Base-by-base conservation (phyloP, 1,140 invertebrate genomes). In the Geopemphigus sp. region DNA sequence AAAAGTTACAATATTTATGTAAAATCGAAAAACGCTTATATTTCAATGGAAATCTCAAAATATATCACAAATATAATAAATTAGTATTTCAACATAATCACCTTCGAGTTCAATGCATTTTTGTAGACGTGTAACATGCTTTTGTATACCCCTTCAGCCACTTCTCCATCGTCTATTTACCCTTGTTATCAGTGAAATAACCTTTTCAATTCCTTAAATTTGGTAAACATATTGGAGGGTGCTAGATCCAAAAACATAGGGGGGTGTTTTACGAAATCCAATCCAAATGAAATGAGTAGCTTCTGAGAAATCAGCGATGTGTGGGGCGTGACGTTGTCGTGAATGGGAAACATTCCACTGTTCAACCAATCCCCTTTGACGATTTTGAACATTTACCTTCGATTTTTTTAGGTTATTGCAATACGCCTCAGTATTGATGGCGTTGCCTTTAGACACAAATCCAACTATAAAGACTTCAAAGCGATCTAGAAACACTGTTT, bases 311-410 rank as follows among this genome's bases (percentile, higher is more conserved):
- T 8, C 29, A 19, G n/a, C 57, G 82, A 81, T 50, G 81, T 76
- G 80, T 86, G 84, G 24, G 83, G 84, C 54, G 82, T 81, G n/a
- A 84, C 83, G 73, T 86, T 86, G 82, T 86, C 85, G 80, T 85
- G 83, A 29, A 83, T 73, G 15, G 84, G 76, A 56, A 4, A 29
- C 5, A 12, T 14, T 50, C 53, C 53, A n/a, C 26, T 5, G 11
- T 11, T 29, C 19, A 61, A 61, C n/a, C 59, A 61, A 29, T 15
- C 26, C 26, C n/a, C 24, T 29, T 61, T 4, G 59, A 61, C 59
- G 59, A 15, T 63, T 63, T 63, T 63, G 26, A 63, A 63, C 29
- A 15, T 59, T 59, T 26, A 3, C 24, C 24, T 0, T 63, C 22
- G 29, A 24, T 3, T 15, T 0, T 59, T 63, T 63, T 63, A 63